Percentiles rank a stretch among this genome's conserved stretches.
These are phyloP conservation scores for Philopedon plagiatum DNA, from an alignment of 2,888 invertebrate genomes.

Conservation along the genomic window DNA sequence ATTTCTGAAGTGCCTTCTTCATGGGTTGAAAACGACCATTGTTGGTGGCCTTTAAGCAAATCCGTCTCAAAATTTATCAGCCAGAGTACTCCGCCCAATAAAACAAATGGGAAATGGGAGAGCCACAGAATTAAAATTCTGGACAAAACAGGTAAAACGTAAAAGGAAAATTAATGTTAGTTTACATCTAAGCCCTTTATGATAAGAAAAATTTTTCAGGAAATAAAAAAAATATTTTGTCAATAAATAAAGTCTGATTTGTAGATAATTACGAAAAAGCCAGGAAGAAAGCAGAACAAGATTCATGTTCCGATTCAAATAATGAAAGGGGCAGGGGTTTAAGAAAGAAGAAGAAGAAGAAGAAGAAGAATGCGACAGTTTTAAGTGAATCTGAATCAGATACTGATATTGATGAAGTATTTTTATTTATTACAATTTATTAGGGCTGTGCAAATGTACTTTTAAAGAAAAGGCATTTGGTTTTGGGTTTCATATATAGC, in stretches of 20 bases:
- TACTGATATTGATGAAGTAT: too few relatives aligned
- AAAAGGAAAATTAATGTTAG: not conserved
- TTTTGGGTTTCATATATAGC: too few relatives aligned
- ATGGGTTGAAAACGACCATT: conserved; percentile 31
- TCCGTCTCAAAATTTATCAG: not conserved
- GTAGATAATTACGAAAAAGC: not conserved
- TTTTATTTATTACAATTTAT: too few relatives aligned
- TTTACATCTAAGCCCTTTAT: not conserved
- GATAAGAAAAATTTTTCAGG: not conserved
- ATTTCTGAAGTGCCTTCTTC: conserved; percentile 34
- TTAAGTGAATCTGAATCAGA: too few relatives aligned
- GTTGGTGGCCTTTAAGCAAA: conserved; percentile 25
- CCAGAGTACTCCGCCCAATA: not conserved
- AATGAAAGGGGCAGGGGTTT: not conserved
- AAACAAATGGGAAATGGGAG: not conserved
- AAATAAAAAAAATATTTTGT: not conserved
- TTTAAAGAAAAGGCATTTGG: too few relatives aligned
- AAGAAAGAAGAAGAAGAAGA: not conserved
- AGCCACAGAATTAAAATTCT: not conserved
- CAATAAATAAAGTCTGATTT: not conserved
- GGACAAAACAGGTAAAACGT: not conserved
- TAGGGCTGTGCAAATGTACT: too few relatives aligned
- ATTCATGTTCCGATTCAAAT: not conserved
- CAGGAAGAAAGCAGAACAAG: not conserved
- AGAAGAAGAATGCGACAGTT: not conserved